phyloP scores from a whole-genome alignment of 2,888 invertebrate species.

The Mechanitis messenoides region DNA sequence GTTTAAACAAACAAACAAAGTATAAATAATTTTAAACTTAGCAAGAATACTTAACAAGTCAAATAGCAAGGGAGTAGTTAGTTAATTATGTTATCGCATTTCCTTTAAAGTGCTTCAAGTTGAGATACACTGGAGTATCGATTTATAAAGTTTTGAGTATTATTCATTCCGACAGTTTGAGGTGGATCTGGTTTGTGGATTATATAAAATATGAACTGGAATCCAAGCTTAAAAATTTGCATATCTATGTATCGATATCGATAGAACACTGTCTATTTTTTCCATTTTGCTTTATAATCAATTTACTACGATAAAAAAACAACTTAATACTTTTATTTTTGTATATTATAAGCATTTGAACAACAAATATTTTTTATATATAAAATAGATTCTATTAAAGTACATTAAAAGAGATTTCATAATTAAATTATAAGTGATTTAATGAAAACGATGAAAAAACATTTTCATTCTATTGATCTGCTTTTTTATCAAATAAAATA shows the following conservation, averaged over 20 bases:
- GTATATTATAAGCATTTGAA: too few species aligned
- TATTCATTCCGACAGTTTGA: neutral
- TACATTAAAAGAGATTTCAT: too few species aligned
- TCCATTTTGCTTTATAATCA: too few species aligned
- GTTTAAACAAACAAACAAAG: too few species aligned
- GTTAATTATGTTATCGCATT: slow-evolving; percentile 52
- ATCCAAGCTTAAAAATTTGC: neutral
- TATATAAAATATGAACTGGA: neutral
- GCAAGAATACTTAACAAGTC: slow-evolving; percentile 39
- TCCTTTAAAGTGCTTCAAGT: slow-evolving; percentile 37
- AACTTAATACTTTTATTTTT: too few species aligned
- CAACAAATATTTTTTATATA: too few species aligned
- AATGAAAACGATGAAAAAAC: too few species aligned
- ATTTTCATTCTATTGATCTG: neutral
- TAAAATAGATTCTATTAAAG: too few species aligned
- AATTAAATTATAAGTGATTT: too few species aligned
- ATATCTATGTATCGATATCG: neutral
- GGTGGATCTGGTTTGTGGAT: neutral
- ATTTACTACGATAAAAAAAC: too few species aligned
- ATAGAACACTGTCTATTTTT: too few species aligned
- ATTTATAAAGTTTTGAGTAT: slow-evolving; percentile 23
- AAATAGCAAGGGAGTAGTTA: slow-evolving; percentile 45
- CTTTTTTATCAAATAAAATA: neutral
- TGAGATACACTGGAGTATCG: slow-evolving; percentile 35
- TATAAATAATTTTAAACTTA: too few species aligned